Conservation (phyloP, 2,888 invertebrate species). For the Ctenicera cuprea region DNA sequence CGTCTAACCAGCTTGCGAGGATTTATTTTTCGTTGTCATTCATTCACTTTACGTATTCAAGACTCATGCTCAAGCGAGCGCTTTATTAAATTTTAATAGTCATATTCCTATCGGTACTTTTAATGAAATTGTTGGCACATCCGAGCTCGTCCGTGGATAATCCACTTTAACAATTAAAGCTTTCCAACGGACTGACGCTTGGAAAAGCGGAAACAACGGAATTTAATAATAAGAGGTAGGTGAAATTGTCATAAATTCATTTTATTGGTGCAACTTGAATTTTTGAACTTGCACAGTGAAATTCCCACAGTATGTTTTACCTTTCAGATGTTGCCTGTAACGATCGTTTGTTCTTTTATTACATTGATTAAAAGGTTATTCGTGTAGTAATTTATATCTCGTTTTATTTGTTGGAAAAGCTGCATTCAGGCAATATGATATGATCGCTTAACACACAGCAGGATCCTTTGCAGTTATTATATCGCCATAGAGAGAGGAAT, state of each 20-base stretch:
- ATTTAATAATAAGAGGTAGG: slow-evolving; percentile 55
- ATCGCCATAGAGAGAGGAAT: slow-evolving; percentile 28
- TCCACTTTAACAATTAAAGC: slow-evolving; percentile 61
- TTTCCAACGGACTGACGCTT: slow-evolving; percentile 54
- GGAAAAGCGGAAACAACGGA: slow-evolving; percentile 60
- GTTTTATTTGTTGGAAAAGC: not conserved
- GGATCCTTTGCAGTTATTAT: slow-evolving; percentile 30
- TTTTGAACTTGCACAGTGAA: not conserved
- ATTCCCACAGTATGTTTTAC: too few relatives aligned
- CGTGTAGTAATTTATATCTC: not conserved
- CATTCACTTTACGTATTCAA: slow-evolving; percentile 43
- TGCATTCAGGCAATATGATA: slow-evolving; percentile 14
- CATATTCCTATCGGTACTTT: slow-evolving; percentile 60
- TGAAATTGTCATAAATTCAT: slow-evolving; percentile 44
- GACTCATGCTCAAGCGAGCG: slow-evolving; percentile 48
- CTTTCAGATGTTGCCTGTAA: not conserved
- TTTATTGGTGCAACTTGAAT: slow-evolving; percentile 40
- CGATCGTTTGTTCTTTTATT: not conserved
- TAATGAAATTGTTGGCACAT: slow-evolving; percentile 60
- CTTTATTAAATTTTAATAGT: slow-evolving; percentile 60
- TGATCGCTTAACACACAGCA: slow-evolving; percentile 21
- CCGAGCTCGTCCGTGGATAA: slow-evolving; percentile 58
- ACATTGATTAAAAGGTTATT: slow-evolving; percentile 2
- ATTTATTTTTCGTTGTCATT: slow-evolving; percentile 32
- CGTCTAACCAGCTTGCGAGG: slow-evolving; percentile 15